Evolutionary conservation across 1,140 invertebrate genomes (phyloP).

Genomic region (Ectropis grisescens): DNA sequence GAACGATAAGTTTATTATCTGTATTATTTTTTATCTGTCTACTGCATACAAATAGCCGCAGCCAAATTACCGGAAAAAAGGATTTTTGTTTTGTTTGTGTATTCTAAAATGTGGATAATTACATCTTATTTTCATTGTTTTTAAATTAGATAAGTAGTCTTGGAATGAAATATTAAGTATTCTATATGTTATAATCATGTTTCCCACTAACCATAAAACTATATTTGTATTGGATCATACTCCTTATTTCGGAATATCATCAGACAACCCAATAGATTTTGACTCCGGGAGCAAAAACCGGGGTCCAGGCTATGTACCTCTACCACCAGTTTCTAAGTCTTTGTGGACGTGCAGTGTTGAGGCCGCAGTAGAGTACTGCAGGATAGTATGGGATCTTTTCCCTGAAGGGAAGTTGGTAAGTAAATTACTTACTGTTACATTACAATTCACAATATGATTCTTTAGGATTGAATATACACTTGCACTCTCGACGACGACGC

Average conservation of each 20-base stretch:
- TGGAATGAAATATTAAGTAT: slow-evolving; percentile 1
- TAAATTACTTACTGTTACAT: slow-evolving; percentile 2
- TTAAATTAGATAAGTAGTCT: too few relatives aligned
- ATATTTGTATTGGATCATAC: slow-evolving; percentile 95
- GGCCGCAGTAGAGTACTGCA: slow-evolving; percentile 93
- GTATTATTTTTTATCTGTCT: too few relatives aligned
- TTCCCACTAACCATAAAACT: slow-evolving; percentile 87
- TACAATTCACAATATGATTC: too few relatives aligned
- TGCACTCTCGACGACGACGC: too few relatives aligned
- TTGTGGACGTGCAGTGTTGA: slow-evolving; percentile 96
- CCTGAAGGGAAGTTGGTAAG: slow-evolving; percentile 87
- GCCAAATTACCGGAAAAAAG: too few relatives aligned
- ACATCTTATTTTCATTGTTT: too few relatives aligned
- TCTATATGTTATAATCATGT: slow-evolving; percentile 27
- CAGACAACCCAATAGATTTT: slow-evolving; percentile 89
- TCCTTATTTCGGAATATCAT: slow-evolving; percentile 88
- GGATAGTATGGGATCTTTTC: slow-evolving; percentile 97
- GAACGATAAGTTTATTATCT: too few relatives aligned
- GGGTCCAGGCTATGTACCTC: slow-evolving; percentile 73
- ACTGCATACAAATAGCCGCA: too few relatives aligned
- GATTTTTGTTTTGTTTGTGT: too few relatives aligned
- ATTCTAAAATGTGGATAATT: too few relatives aligned
- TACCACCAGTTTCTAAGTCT: slow-evolving; percentile 86
- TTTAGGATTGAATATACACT: too few relatives aligned
- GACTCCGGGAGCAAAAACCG: slow-evolving; percentile 86